Percentiles rank a stretch among this genome's conserved stretches.
These are phyloP conservation scores for Pogonus chalceus DNA, from an alignment of 1,140 invertebrate genomes.

Conservation along the genomic window DNA sequence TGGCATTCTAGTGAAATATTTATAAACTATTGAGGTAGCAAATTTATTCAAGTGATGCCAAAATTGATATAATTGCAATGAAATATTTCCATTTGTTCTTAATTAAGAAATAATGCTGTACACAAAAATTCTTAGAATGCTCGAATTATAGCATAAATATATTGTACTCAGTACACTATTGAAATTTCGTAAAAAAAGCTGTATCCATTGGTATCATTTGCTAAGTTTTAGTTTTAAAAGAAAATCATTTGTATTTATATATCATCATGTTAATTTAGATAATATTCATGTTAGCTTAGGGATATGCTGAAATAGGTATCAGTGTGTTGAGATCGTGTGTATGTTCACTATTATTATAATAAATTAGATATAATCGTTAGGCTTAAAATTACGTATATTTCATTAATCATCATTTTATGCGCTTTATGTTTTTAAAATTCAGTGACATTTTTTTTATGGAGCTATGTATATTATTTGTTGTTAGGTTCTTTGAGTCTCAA, in stretches of 20 bases:
- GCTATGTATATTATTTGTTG: neutral
- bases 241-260: conserved; percentile 6
- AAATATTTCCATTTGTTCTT: no score
- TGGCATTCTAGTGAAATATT: conserved; percentile 1
- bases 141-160: neutral
- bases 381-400: no score
- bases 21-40: neutral
- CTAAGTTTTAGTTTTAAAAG: neutral
- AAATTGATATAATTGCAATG: neutral
- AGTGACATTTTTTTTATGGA: neutral
- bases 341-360: neutral
- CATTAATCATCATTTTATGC: neutral
- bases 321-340: neutral
- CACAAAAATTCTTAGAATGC: neutral
- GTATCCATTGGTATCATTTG: conserved; percentile 5
- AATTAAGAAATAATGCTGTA: no score
- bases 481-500: neutral
- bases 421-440: neutral
- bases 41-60: neutral
- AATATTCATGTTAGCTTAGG: conserved; percentile 4
- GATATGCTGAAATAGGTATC: neutral
- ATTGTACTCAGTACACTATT: neutral
- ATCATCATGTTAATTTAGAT: neutral
- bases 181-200: neutral
- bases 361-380: neutral